These are phyloP conservation scores for Patella pellucida DNA, from an alignment of 2,888 invertebrate genomes.

Conservation along the genomic window DNA sequence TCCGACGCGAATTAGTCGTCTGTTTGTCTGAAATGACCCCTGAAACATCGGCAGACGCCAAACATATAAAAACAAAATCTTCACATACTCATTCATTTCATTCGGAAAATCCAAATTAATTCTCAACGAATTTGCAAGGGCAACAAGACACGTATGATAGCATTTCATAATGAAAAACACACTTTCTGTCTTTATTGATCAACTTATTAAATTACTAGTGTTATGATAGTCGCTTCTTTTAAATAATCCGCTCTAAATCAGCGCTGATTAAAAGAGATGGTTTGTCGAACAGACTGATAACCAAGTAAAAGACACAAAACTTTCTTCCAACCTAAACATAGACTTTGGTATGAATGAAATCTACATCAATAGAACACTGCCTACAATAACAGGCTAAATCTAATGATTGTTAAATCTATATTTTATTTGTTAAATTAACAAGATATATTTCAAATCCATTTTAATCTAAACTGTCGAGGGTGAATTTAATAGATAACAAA, in stretches of 20 bases:
- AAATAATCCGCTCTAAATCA: conserved; percentile 25
- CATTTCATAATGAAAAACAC: conserved; percentile 14
- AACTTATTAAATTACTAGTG: conserved; percentile 30
- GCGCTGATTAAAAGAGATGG: conserved; percentile 24
- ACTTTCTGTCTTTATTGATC: conserved; percentile 12
- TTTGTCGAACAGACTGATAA: conserved; percentile 5
- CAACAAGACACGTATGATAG: conserved; percentile 24
- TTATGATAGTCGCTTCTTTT: conserved; percentile 31
- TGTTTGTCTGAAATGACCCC: neutral
- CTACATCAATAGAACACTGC: neutral
- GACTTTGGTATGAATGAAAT: neutral
- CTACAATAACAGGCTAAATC: too few relatives aligned
- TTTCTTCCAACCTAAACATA: neutral
- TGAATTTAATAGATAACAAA: too few relatives aligned
- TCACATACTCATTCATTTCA: conserved; percentile 25
- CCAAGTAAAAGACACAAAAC: conserved; percentile 2
- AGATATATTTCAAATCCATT: too few relatives aligned
- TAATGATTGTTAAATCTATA: too few relatives aligned
- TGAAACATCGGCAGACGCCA: conserved; percentile 12
- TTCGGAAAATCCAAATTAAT: conserved; percentile 28
- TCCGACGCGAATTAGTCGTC: conserved; percentile 11
- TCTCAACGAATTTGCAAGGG: conserved; percentile 19
- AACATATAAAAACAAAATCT: conserved; percentile 23
- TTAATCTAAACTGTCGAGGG: too few relatives aligned
- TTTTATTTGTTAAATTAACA: too few relatives aligned